phyloP scores from a whole-genome alignment of 2,797 vertebrate species.

The Phoxinus dragarum region DNA sequence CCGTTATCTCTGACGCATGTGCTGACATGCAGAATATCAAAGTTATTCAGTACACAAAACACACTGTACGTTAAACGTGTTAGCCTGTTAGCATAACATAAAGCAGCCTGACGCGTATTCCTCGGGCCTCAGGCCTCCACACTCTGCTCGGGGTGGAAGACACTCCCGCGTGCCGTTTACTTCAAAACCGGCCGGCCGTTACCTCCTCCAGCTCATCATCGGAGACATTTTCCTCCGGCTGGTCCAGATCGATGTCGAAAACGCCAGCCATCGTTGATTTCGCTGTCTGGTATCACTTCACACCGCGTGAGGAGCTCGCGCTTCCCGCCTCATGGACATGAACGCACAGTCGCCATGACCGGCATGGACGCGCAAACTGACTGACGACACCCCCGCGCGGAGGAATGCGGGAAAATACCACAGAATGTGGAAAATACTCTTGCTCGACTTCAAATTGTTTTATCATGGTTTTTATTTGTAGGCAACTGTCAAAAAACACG shows the following conservation, averaged over 20 bases:
- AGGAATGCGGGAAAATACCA: constrained; percentile 17
- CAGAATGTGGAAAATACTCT: not conserved
- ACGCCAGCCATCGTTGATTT: constrained; percentile 92
- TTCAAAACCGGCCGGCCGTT: constrained; percentile 56
- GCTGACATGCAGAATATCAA: not conserved
- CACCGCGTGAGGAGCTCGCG: constrained; percentile 70
- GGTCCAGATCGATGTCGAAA: constrained; percentile 97
- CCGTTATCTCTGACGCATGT: not conserved
- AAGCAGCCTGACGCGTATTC: constrained; percentile 4
- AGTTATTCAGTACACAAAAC: not conserved
- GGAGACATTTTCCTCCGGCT: constrained; percentile 92
- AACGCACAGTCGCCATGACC: constrained; percentile 86
- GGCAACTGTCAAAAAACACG: not conserved
- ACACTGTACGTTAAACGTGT: not conserved
- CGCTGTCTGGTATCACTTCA: constrained; percentile 72
- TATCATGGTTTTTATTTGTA: not conserved
- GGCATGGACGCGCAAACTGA: constrained; percentile 73
- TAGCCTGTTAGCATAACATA: constrained; percentile 53
- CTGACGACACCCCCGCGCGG: constrained; percentile 42
- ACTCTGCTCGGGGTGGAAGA: not conserved
- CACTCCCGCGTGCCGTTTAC: constrained; percentile 2
- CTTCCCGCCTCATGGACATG: constrained; percentile 93
- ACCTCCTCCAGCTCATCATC: constrained; percentile 96
- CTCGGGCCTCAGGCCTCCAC: constrained; percentile 40
- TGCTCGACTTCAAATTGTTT: not conserved